phyloP scores from a whole-genome alignment of 2,888 invertebrate genomes.

The Zaprionus bogoriensis region DNA sequence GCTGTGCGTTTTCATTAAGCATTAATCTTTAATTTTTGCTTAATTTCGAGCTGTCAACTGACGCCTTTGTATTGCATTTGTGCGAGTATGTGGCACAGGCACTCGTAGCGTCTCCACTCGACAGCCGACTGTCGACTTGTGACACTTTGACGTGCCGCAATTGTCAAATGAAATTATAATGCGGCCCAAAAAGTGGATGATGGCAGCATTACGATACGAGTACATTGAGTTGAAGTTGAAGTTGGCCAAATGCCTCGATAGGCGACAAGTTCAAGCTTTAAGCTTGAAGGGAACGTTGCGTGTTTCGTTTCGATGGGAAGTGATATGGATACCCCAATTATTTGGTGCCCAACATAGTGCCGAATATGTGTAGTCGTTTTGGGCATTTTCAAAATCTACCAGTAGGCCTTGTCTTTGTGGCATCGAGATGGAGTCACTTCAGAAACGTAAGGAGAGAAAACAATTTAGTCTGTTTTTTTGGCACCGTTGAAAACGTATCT shows the following conservation, averaged over 20 bases:
- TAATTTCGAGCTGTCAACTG: conserved; percentile 13
- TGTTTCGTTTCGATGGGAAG: too few species aligned
- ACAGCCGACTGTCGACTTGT: conserved; percentile 24
- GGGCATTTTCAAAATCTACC: too few species aligned
- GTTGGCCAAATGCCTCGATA: conserved; percentile 1
- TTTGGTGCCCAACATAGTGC: too few species aligned
- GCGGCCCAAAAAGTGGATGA: conserved; percentile 21
- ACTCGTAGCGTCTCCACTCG: not conserved
- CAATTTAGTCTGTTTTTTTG: not conserved
- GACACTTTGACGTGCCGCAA: conserved; percentile 44
- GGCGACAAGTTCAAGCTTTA: not conserved
- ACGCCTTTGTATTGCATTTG: conserved; percentile 1
- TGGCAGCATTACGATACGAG: conserved; percentile 19
- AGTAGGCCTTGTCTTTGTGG: conserved; percentile 24
- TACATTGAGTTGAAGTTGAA: not conserved
- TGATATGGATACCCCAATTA: too few species aligned
- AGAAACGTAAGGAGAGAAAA: not conserved
- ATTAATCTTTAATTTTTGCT: conserved; percentile 7
- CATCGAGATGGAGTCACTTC: not conserved
- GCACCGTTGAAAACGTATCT: not conserved
- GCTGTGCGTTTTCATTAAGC: not conserved
- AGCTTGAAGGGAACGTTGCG: not conserved
- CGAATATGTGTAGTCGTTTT: too few species aligned
- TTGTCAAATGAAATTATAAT: conserved; percentile 54
- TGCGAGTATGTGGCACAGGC: not conserved